Evolutionary conservation across 2,797 vertebrate species (phyloP).

Genomic region (Sebastes diaconus): DNA sequence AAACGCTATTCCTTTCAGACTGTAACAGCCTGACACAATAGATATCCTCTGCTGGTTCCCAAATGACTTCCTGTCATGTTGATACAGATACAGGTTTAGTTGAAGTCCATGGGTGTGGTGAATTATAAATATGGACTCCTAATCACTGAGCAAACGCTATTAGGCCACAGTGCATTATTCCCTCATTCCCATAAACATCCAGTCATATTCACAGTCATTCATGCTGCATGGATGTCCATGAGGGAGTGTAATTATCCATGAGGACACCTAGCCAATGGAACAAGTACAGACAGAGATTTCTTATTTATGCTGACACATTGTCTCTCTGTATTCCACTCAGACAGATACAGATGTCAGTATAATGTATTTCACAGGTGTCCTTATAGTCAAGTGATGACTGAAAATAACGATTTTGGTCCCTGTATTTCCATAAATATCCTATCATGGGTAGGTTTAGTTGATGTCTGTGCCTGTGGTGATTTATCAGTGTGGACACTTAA

Average conservation of each 20-base stretch:
- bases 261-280: conserved; percentile 8
- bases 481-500: conserved; percentile 1
- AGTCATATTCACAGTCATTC: conserved; percentile 21
- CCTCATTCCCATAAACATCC: conserved; percentile 47
- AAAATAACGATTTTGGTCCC: conserved; percentile 14
- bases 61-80: conserved; percentile 75
- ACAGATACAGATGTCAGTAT: background rate
- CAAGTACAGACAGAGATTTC: background rate
- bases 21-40: conserved; percentile 68
- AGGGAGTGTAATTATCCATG: conserved; percentile 30
- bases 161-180: conserved; percentile 24
- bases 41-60: conserved; percentile 72
- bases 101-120: conserved; percentile 48
- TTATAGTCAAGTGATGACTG: background rate
- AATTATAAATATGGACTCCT: conserved; percentile 59
- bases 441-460: conserved; percentile 1
- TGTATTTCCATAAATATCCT: conserved; percentile 24
- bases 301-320: background rate
- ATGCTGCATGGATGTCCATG: conserved; percentile 9
- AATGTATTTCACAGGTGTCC: conserved; percentile 1
- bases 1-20: conserved; percentile 65
- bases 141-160: conserved; percentile 56
- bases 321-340: background rate
- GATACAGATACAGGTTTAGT: conserved; percentile 69
- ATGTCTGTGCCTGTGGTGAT: background rate